Percentiles rank a stretch among this genome's conserved stretches.
Evolutionary conservation across 2,113 vertebrate species (phyloP).

Genomic region (Cottus gobio): DNA sequence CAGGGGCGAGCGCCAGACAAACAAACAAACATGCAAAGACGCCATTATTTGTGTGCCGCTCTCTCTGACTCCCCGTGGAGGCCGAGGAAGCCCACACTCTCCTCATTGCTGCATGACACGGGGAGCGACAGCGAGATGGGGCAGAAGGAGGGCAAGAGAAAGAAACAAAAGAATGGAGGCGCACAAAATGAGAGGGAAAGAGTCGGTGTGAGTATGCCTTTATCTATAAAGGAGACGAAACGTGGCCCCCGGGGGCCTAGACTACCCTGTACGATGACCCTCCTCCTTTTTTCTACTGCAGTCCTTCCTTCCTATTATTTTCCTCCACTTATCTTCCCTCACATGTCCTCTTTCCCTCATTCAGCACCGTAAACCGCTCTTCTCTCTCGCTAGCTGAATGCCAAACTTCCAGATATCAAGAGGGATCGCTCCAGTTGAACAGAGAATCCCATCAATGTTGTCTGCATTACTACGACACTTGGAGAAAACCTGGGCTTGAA

Average conservation of each 20-base stretch:
- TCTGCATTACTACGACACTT: background rate
- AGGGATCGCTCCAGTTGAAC: constrained; percentile 42
- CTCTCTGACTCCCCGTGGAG: constrained; percentile 39
- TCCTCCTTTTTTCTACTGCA: constrained; percentile 20
- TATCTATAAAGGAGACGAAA: constrained; percentile 71
- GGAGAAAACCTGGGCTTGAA: constrained; percentile 12
- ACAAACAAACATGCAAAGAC: constrained; percentile 64
- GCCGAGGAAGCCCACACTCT: constrained; percentile 51
- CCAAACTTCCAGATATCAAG: constrained; percentile 48
- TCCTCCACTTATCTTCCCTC: constrained; percentile 1
- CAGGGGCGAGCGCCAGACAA: constrained; percentile 36
- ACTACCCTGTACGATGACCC: constrained; percentile 36
- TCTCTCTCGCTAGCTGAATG: constrained; percentile 43
- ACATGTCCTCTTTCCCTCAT: constrained; percentile 16
- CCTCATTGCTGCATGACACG: constrained; percentile 32
- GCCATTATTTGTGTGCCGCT: constrained; percentile 38
- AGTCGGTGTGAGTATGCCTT: constrained; percentile 40
- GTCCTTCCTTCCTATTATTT: constrained; percentile 1
- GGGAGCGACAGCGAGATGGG: constrained; percentile 15
- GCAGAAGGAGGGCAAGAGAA: constrained; percentile 3
- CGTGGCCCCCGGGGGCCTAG: constrained; percentile 59
- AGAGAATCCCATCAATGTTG: background rate
- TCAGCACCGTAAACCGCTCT: constrained; percentile 18
- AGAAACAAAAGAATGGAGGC: background rate
- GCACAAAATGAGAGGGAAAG: constrained; percentile 15